Evolutionary conservation across 2,113 vertebrate species (phyloP).

Genomic region (Tupaia tana): DNA sequence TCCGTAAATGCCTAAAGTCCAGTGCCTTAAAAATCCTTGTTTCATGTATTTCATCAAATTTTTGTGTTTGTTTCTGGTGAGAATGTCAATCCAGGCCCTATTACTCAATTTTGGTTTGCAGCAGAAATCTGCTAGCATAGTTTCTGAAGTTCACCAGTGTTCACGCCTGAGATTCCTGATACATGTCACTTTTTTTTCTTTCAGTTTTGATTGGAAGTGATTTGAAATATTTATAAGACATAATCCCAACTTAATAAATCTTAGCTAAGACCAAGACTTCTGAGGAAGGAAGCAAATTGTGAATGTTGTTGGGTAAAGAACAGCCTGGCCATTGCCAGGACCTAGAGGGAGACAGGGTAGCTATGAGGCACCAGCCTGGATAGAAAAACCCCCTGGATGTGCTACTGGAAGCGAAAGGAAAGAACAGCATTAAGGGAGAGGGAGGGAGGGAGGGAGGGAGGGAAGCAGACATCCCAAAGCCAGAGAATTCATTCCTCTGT

Average conservation of each 20-base stretch:
- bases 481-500: background rate
- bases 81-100: background rate
- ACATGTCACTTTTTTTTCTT: background rate
- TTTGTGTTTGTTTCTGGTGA: background rate
- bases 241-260: conserved; percentile 1
- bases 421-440: background rate
- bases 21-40: background rate
- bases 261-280: background rate
- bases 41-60: background rate
- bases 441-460: background rate
- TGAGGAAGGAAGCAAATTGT: background rate
- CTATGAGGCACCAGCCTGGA: background rate
- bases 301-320: background rate
- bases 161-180: background rate
- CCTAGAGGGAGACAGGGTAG: background rate
- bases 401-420: background rate
- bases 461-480: background rate
- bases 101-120: background rate
- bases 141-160: background rate
- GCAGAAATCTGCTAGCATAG: background rate
- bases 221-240: conserved; percentile 4
- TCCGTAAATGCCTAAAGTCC: background rate
- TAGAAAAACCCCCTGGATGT: background rate
- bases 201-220: background rate
- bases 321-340: background rate